These are phyloP conservation scores for Polyommatus icarus DNA, from an alignment of 2,888 invertebrate genomes.

Conservation along the genomic window DNA sequence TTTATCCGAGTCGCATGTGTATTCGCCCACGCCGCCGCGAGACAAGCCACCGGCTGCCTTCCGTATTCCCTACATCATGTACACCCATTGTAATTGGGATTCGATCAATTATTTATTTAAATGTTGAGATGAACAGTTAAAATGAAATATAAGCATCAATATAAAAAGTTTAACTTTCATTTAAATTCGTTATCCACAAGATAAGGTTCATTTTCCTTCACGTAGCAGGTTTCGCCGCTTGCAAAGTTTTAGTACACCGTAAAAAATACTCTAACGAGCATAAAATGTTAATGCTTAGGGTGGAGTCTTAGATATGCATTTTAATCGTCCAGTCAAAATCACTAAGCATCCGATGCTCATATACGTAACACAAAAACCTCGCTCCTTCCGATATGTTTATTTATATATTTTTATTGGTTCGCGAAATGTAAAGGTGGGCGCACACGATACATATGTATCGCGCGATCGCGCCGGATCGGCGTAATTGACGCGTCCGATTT, in stretches of 20 bases:
- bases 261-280: slow-evolving; percentile 15
- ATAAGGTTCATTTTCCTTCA: neutral
- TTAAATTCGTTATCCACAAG: neutral
- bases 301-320: slow-evolving; percentile 16
- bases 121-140: neutral
- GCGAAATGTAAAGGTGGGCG: slow-evolving; percentile 59
- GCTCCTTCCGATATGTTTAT: slow-evolving; percentile 22
- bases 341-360: slow-evolving; percentile 33
- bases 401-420: slow-evolving; percentile 33
- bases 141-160: neutral
- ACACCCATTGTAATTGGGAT: slow-evolving; percentile 32
- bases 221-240: neutral
- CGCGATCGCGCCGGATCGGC: slow-evolving; percentile 64
- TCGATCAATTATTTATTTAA: slow-evolving; percentile 28
- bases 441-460: slow-evolving; percentile 75
- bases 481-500: slow-evolving; percentile 78
- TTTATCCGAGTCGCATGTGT: slow-evolving; percentile 39
- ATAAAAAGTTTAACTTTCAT: neutral
- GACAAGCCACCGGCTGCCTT: slow-evolving; percentile 57
- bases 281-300: slow-evolving; percentile 20
- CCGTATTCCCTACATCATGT: slow-evolving; percentile 38
- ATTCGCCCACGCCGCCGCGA: slow-evolving; percentile 60
- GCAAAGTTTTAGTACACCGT: neutral
- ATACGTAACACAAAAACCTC: slow-evolving; percentile 37
- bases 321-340: slow-evolving; percentile 12